Conservation (phyloP, 1,140 invertebrate genomes). For the Chrysopa pallens region DNA sequence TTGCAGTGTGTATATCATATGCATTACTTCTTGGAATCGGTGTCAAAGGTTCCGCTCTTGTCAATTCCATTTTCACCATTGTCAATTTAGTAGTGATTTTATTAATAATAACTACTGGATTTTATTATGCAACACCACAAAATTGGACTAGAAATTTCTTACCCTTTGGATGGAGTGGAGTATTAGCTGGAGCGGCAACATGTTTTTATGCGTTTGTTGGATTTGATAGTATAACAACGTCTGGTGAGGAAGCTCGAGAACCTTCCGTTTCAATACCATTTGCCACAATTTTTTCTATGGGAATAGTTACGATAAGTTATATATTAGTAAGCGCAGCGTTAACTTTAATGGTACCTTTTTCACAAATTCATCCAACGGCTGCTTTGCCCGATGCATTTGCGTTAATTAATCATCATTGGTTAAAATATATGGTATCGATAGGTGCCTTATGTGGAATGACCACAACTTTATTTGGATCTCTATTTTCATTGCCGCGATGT, state of each 20-base stretch:
- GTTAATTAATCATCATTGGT: constrained; percentile 53
- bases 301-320: constrained; percentile 59
- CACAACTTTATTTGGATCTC: constrained; percentile 63
- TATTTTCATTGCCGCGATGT: constrained; percentile 63
- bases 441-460: constrained; percentile 84
- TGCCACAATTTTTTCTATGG: constrained; percentile 63
- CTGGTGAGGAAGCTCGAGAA: constrained; percentile 71
- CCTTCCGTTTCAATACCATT: constrained; percentile 61
- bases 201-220: constrained; percentile 84
- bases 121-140: constrained; percentile 55
- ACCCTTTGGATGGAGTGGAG: constrained; percentile 61
- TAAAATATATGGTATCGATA: constrained; percentile 71
- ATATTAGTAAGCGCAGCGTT: constrained; percentile 63
- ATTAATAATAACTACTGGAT: constrained; percentile 55
- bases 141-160: constrained; percentile 65
- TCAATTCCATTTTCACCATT: constrained; percentile 65
- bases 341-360: constrained; percentile 70
- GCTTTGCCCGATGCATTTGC: constrained; percentile 73
- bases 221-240: constrained; percentile 73
- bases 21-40: constrained; percentile 54
- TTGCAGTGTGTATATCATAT: constrained; percentile 52
- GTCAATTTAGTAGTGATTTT: constrained; percentile 59
- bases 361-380: constrained; percentile 50
- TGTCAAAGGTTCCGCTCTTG: constrained; percentile 69
- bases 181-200: constrained; percentile 65